Percentiles rank a stretch among this genome's conserved stretches.
Conservation (phyloP, 2,797 vertebrate species). For the Spea hammondii region DNA sequence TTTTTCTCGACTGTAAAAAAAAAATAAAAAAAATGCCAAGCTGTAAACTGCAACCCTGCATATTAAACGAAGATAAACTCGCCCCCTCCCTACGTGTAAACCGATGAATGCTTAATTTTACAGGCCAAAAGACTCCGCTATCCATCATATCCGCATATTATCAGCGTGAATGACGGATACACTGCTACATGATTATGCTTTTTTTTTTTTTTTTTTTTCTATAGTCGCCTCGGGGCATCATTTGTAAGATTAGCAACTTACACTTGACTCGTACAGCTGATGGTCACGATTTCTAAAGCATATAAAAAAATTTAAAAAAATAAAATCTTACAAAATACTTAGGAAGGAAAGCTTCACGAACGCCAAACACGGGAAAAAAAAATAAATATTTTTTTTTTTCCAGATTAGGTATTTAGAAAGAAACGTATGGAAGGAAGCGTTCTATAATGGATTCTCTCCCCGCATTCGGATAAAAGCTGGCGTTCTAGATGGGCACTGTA, state of each 20-base stretch:
- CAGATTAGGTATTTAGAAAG: background rate
- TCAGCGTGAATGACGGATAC: constrained; percentile 93
- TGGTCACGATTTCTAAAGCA: constrained; percentile 72
- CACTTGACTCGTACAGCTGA: constrained; percentile 67
- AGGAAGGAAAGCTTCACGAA: background rate
- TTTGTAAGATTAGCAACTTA: constrained; percentile 80
- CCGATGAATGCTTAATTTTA: constrained; percentile 79
- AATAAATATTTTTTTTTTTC: no score
- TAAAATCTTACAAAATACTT: no score
- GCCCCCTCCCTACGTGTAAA: constrained; percentile 69
- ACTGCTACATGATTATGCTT: constrained; percentile 86
- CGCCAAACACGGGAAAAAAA: background rate
- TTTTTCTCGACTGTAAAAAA: no score
- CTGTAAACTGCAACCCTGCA: constrained; percentile 86
- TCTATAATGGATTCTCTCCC: constrained; percentile 72
- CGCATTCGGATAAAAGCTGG: constrained; percentile 77
- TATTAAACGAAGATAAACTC: constrained; percentile 82
- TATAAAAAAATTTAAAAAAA: constrained; percentile 36
- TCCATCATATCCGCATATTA: constrained; percentile 88
- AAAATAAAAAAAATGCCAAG: constrained; percentile 56
- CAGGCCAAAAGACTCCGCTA: constrained; percentile 69
- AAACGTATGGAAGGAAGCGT: background rate
- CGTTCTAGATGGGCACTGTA: constrained; percentile 79
- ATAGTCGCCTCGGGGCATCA: constrained; percentile 63
- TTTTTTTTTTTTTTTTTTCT: constrained; percentile 57